phyloP scores from a whole-genome alignment of 2,888 invertebrate species.

The Oxystoma pomonae region DNA sequence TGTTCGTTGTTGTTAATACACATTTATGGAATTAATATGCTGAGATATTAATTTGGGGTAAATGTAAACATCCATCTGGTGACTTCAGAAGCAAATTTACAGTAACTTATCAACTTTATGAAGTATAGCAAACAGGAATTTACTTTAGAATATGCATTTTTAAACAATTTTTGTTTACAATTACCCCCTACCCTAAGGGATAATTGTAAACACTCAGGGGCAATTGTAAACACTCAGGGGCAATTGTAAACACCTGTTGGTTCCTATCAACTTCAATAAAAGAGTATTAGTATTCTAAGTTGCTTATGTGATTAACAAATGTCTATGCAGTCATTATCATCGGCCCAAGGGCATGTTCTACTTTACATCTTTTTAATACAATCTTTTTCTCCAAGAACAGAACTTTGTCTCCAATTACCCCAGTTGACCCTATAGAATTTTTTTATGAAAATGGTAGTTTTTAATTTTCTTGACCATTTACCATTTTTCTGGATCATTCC shows the following conservation, averaged over 20 bases:
- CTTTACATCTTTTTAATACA: neutral
- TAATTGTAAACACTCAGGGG: neutral
- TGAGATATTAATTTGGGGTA: neutral
- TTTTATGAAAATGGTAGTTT: too few species aligned
- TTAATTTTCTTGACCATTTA: too few species aligned
- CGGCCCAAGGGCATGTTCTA: too few species aligned
- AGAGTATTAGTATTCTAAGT: too few species aligned
- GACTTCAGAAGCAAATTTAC: too few species aligned
- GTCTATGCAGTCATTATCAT: too few species aligned
- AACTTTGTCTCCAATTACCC: constrained; percentile 3
- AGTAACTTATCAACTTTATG: neutral
- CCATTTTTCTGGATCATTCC: too few species aligned
- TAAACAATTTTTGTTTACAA: neutral
- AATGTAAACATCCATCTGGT: constrained; percentile 2
- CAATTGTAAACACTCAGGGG: neutral
- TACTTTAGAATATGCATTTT: neutral
- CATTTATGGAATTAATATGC: neutral
- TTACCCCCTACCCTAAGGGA: neutral
- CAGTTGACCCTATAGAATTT: constrained; percentile 1
- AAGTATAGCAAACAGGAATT: neutral
- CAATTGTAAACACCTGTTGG: neutral
- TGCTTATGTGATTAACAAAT: too few species aligned
- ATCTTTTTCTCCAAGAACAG: neutral
- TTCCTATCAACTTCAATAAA: neutral
- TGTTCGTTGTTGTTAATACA: neutral